Evolutionary conservation across 1,140 invertebrate genomes (phyloP), one percentile per base, ranked within the genome.

Genomic region (Littorina saxatilis): DNA sequence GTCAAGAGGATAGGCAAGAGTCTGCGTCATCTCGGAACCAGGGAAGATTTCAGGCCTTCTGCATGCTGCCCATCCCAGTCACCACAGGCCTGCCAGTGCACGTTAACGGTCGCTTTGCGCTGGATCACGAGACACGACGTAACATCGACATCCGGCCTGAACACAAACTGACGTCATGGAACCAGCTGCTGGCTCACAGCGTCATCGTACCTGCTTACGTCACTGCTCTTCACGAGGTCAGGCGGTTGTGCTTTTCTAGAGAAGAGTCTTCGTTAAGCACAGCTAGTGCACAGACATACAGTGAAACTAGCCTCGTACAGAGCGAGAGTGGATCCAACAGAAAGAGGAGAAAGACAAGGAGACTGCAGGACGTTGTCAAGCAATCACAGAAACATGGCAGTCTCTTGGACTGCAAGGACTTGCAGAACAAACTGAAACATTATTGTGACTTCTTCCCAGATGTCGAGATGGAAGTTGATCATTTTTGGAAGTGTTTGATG

Each of bases 51-150:
- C 88, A 85, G 61, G 85, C 85, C 11, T 91, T 87, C 83, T 92
- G 91, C 73, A 90, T 89, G 79, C 85, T 92, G 17, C 91, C 91
- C 11, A 81, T 91, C 4, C 89, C 91, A 29, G 80, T 88, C 15
- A 50, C 85, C n/a, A 90, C 90, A 23, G 87, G 87, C 13, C 66
- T 92, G n/a, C 90, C 90, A 32, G 84, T 90, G n/a, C 86, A 91
- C 55, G 82, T 91, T 17, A 90, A 92, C 87, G 91, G 88, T 9
- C 88, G 90, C 78, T 92, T 92, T 87, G 89, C 89, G 27, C 73
- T 92, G 17, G 91, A 91, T 72, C 84, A 90, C 70, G 91, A 91
- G 80, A 81, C 88, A 23, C 83, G 91, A 70, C 75, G 89, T 47
- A 86, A 82, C 75, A 66, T 91, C 9, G 90, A 89, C 88, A 74